A percentile compares a stretch with the other conserved stretches of the same genome.
These are phyloP conservation scores for Bombus superbus DNA, from an alignment of 1,140 invertebrate genomes.

Conservation along the genomic window DNA sequence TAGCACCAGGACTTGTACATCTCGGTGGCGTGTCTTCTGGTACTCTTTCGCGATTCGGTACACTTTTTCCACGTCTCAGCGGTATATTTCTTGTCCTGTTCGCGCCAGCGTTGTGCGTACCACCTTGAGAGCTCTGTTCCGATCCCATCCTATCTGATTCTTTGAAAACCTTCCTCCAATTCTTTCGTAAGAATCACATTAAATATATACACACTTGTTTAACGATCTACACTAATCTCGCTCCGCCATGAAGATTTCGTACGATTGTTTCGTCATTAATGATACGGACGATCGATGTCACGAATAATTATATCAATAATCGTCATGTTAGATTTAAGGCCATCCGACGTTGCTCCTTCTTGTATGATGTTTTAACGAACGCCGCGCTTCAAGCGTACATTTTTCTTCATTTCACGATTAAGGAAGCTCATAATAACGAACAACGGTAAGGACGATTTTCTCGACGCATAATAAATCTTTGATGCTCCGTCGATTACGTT, in stretches of 20 bases:
- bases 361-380: background rate
- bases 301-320: slow-evolving; percentile 4
- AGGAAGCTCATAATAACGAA: background rate
- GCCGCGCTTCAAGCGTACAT: background rate
- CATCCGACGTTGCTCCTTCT: background rate
- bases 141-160: slow-evolving; percentile 82
- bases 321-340: slow-evolving; percentile 39
- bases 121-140: slow-evolving; percentile 83
- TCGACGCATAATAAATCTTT: background rate
- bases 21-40: slow-evolving; percentile 85
- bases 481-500: background rate
- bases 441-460: background rate
- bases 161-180: background rate
- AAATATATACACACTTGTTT: slow-evolving; percentile 1
- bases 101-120: slow-evolving; percentile 67
- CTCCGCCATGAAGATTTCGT: background rate
- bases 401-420: slow-evolving; percentile 16
- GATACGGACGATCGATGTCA: background rate
- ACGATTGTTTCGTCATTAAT: background rate
- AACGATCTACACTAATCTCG: background rate
- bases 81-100: slow-evolving; percentile 72
- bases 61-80: slow-evolving; percentile 84
- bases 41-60: slow-evolving; percentile 81
- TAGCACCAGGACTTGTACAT: slow-evolving; percentile 91
- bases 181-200: background rate